Conservation (phyloP, 2,113 vertebrate species). For the Sialia sialis region DNA sequence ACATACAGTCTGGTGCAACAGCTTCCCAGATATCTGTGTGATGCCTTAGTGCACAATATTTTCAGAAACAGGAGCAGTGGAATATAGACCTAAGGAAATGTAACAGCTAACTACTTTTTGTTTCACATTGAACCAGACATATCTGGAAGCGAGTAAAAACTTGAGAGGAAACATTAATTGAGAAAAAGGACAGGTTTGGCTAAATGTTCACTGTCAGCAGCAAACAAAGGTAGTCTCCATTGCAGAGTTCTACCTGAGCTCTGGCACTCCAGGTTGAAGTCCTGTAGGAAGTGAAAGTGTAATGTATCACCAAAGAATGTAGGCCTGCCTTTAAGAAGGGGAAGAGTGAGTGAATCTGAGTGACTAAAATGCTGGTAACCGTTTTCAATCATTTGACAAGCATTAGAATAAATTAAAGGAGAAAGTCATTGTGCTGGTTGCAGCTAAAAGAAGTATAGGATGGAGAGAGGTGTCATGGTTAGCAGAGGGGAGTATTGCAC, state of each 20-base stretch:
- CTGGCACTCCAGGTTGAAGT: not conserved
- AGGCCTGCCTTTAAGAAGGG: not conserved
- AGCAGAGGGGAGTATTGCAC: not conserved
- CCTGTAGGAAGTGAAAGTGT: not conserved
- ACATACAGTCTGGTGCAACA: not conserved
- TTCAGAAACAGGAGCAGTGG: not conserved
- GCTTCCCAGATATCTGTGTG: rapidly evolving
- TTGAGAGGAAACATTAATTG: not conserved
- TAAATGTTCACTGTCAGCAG: not conserved
- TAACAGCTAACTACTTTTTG: not conserved
- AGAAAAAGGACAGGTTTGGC: not conserved
- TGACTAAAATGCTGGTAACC: not conserved
- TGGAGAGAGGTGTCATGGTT: not conserved
- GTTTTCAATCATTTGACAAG: not conserved
- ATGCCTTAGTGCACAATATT: not conserved
- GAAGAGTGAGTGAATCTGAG: not conserved
- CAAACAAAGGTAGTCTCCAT: not conserved
- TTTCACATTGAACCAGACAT: not conserved
- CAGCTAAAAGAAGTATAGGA: not conserved
- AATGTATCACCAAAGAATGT: not conserved
- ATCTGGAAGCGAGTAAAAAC: not conserved
- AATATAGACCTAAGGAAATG: not conserved
- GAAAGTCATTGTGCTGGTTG: not conserved
- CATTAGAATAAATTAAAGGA: not conserved
- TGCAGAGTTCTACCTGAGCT: not conserved